Base-by-base conservation (phyloP, 2,797 vertebrate species). In the Acanthis flammea region DNA sequence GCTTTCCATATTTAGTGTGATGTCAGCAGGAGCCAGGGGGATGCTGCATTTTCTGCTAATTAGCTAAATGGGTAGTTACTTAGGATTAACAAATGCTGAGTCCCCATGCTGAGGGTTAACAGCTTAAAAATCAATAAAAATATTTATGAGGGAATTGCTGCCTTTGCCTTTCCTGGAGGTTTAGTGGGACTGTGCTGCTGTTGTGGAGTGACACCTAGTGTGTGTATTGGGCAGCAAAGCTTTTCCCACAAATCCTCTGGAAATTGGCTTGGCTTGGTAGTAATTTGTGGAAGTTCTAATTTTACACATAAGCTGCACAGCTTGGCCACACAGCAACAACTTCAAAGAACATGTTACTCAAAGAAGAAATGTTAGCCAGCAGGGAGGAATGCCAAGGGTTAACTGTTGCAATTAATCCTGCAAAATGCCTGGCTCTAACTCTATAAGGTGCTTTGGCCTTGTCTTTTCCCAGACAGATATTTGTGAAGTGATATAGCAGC, bases 161-260 rank as follows among this genome's bases (percentile, higher is more conserved):
- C 24, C 62, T 72, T 65, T 77, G 55, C 44, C 54, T 75, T 92
- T 96, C 35, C 86, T 50, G 73, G 65, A 31, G 19, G 54, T 62
- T 74, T 53, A 21, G 14, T 66, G 30, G 44, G 35, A 6, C 28
- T 5, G 65, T 70, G 80, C 67, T 57, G 80, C 88, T 95, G 58
- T 86, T 91, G 60, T 50, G 88, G 81, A 92, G 95, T 95, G 96
- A 97, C 96, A 97, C 66, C 96, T 97, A 95, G 95, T 88, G 89
- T 96, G 92, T 71, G 8, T 27, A 2, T n/a, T 30, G 71, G 51
- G 61, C 72, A 62, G 8, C 44, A 12, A 25, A 25, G 37, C 62
- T 42, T 65, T 58, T 50, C 42, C 35, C 54, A 31, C 51, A 39
- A 41, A 47, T 80, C 33, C 35, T 61, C 53, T 54, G 45, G n/a